Conservation (phyloP, 2,113 vertebrate genomes). For the Cyanocitta stelleri region DNA sequence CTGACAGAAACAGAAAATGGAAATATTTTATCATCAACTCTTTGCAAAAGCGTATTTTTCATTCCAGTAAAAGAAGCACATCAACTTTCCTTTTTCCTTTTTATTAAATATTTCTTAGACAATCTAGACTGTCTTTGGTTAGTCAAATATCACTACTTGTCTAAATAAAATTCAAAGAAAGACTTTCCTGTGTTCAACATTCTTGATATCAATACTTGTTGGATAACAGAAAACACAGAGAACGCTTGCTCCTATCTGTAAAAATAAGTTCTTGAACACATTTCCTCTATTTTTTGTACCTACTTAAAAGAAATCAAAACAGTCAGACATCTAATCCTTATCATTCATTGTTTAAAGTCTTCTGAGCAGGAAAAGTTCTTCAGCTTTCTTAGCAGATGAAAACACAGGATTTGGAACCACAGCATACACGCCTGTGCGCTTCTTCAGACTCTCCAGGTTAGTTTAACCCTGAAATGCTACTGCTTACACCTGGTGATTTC, state of each 20-base stretch:
- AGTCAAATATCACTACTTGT: not conserved
- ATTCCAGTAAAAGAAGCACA: slow-evolving; percentile 1
- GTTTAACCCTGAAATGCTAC: not conserved
- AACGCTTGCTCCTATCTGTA: not conserved
- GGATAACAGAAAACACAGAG: not conserved
- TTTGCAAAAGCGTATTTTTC: not conserved
- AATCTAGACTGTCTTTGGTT: not conserved
- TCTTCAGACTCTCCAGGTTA: not conserved
- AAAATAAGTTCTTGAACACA: not conserved
- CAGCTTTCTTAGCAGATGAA: slow-evolving; percentile 1
- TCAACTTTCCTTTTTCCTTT: not conserved
- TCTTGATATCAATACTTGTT: not conserved
- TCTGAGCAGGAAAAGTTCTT: slow-evolving; percentile 14
- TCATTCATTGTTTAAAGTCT: not conserved
- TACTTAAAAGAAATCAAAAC: not conserved
- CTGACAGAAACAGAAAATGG: slow-evolving; percentile 17
- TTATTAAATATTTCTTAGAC: slow-evolving; percentile 1
- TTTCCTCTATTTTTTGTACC: not conserved
- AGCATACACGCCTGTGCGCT: not conserved
- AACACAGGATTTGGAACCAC: not conserved
- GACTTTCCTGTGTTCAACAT: not conserved
- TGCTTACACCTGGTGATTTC: not conserved
- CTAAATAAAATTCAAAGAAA: not conserved
- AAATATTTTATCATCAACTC: not conserved
- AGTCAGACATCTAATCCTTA: not conserved